These are phyloP conservation scores for Gephyroberyx darwinii DNA, from an alignment of 2,797 vertebrate species.

Conservation along the genomic window DNA sequence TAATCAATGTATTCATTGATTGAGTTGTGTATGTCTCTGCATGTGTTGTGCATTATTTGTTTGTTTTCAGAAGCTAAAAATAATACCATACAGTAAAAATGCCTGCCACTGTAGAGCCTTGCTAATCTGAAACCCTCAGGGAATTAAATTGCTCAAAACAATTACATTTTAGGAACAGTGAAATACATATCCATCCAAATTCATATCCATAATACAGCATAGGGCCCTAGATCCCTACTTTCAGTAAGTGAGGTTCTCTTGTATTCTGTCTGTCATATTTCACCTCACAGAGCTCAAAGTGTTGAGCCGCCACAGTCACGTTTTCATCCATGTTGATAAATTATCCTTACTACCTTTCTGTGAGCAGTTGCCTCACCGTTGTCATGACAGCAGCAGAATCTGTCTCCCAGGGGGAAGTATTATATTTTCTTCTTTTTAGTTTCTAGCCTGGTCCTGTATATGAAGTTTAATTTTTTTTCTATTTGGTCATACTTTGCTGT, in stretches of 20 bases:
- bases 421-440: slow-evolving; percentile 1
- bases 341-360: slow-evolving; percentile 9
- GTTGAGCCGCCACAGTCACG: neutral
- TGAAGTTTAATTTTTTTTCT: neutral
- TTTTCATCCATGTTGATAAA: slow-evolving; percentile 15
- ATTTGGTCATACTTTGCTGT: neutral
- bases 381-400: slow-evolving; percentile 13
- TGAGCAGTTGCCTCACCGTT: slow-evolving; percentile 19
- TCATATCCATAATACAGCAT: no score
- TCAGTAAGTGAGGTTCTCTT: neutral
- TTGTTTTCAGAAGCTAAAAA: slow-evolving; percentile 8
- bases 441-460: neutral
- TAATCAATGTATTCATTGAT: no score
- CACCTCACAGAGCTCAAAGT: slow-evolving; percentile 5
- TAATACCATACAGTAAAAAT: neutral
- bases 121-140: no score
- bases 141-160: neutral
- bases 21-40: neutral
- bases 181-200: neutral
- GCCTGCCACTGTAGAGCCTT: neutral
- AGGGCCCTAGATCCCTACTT: no score
- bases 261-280: neutral
- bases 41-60: neutral
- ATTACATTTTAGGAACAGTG: neutral
- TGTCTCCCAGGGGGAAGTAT: slow-evolving; percentile 8